Percentiles rank a stretch among this genome's conserved stretches.
Conservation (phyloP, 2,797 vertebrate species). For the Leontocebus nigricollis region DNA sequence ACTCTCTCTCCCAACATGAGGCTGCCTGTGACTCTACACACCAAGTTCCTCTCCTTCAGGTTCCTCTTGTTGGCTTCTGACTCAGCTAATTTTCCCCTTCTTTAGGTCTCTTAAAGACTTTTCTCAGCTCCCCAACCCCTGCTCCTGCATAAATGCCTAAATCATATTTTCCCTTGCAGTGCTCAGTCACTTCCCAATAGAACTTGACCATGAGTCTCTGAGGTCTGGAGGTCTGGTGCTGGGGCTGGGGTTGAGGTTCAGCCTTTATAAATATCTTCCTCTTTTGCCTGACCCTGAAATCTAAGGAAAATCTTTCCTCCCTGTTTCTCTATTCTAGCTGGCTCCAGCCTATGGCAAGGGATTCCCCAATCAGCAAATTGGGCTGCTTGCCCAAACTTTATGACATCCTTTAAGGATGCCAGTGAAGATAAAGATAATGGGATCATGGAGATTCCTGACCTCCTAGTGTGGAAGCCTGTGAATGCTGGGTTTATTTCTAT, state of each 20-base stretch:
- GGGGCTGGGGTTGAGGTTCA: neutral
- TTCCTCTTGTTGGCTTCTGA: conserved; percentile 75
- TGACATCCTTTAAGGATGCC: neutral
- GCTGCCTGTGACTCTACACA: neutral
- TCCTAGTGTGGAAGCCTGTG: neutral
- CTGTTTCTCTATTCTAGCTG: conserved; percentile 27
- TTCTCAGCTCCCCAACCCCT: conserved; percentile 15
- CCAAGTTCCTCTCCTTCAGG: conserved; percentile 60
- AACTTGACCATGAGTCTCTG: neutral
- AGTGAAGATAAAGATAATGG: neutral
- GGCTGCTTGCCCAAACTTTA: neutral
- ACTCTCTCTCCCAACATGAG: neutral
- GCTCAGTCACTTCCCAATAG: conserved; percentile 48
- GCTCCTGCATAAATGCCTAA: neutral
- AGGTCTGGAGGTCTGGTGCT: neutral
- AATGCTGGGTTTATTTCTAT: neutral
- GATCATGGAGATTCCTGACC: neutral
- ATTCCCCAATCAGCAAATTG: conserved; percentile 38
- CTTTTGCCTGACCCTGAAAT: neutral
- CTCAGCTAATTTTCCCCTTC: conserved; percentile 71
- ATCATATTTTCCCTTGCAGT: conserved; percentile 50
- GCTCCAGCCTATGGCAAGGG: conserved; percentile 26
- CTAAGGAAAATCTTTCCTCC: neutral
- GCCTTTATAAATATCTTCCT: neutral
- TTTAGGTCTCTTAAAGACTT: conserved; percentile 36